phyloP scores from a whole-genome alignment of 2,888 invertebrate genomes.

The Hyppa rectilinea region DNA sequence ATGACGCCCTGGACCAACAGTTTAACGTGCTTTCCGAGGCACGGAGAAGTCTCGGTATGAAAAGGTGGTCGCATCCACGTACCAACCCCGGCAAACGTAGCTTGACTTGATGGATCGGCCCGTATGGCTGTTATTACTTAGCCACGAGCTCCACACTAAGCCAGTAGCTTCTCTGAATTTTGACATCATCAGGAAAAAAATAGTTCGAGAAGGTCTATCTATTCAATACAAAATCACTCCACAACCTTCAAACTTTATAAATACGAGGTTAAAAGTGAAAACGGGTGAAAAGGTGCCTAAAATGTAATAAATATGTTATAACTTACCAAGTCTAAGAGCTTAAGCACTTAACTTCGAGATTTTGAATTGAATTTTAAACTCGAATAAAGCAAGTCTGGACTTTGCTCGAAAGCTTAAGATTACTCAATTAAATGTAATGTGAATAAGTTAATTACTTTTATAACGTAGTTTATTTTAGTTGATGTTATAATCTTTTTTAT shows the following conservation, averaged over 20 bases:
- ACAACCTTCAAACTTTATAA: background rate
- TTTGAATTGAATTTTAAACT: conserved; percentile 60
- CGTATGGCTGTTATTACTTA: too few species aligned
- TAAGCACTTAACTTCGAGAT: conserved; percentile 45
- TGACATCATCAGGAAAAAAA: too few species aligned
- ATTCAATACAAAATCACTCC: too few species aligned
- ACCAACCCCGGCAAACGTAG: too few species aligned
- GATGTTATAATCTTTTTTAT: background rate
- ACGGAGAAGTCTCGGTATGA: too few species aligned
- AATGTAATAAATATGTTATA: conserved; percentile 51
- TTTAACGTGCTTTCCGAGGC: too few species aligned
- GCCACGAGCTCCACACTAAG: too few species aligned
- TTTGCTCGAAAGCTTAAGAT: conserved; percentile 31
- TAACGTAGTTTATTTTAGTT: conserved; percentile 13
- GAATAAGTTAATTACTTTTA: conserved; percentile 47
- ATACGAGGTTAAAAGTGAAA: conserved; percentile 27
- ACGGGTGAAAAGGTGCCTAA: conserved; percentile 36
- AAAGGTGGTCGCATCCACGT: too few species aligned
- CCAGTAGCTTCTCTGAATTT: too few species aligned
- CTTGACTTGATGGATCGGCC: too few species aligned
- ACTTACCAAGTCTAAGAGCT: conserved; percentile 42
- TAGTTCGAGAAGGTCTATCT: too few species aligned
- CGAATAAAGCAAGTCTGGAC: conserved; percentile 50
- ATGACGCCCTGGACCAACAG: too few species aligned
- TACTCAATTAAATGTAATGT: conserved; percentile 40